Evolutionary conservation across 2,113 vertebrate genomes (phyloP).

Genomic region (Rhipidura dahli): DNA sequence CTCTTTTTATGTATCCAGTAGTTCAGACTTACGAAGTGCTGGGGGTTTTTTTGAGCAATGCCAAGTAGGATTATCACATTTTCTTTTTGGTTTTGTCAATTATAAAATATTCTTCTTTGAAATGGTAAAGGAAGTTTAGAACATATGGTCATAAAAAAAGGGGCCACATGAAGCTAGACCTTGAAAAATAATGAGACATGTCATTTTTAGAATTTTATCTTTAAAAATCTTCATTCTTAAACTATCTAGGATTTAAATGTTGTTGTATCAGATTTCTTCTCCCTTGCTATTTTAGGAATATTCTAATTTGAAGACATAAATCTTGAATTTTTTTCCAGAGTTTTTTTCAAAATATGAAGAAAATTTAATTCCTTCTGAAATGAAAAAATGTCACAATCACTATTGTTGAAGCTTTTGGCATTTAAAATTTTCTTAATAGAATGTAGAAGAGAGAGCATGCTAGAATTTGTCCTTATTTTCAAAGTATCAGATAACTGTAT

Average conservation of each 20-base stretch:
- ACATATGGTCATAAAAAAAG: not conserved
- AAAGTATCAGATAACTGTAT: not conserved
- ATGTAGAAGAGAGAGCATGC: not conserved
- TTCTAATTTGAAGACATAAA: not conserved
- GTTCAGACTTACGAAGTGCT: not conserved
- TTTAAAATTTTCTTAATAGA: accelerated
- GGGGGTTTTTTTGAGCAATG: not conserved
- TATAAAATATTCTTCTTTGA: not conserved
- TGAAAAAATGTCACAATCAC: not conserved
- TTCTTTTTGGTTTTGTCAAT: not conserved
- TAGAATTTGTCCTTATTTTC: not conserved
- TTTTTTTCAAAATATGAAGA: not conserved
- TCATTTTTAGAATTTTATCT: not conserved
- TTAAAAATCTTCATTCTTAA: not conserved
- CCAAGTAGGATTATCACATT: not conserved
- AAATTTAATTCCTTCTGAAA: not conserved
- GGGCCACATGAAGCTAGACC: not conserved
- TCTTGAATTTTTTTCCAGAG: not conserved
- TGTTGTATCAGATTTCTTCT: not conserved
- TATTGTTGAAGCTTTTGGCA: not conserved
- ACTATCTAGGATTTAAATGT: not conserved
- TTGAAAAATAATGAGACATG: not conserved
- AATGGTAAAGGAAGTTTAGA: not conserved
- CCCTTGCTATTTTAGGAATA: not conserved
- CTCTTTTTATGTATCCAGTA: not conserved